Percentiles rank a stretch among this genome's conserved stretches.
phyloP scores from a whole-genome alignment of 1,140 invertebrate genomes.

The Drosophila willistoni region DNA sequence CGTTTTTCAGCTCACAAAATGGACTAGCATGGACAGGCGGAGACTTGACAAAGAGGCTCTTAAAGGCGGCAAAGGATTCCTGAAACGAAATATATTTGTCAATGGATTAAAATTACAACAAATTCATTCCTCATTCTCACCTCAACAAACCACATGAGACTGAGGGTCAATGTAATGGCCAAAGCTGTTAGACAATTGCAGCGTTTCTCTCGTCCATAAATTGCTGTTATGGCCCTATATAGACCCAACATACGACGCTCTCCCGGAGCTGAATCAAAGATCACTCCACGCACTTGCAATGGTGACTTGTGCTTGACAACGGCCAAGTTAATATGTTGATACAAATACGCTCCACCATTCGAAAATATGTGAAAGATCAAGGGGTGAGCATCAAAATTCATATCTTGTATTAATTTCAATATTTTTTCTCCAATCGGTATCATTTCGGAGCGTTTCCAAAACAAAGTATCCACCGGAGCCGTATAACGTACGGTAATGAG shows the following conservation, averaged over 20 bases:
- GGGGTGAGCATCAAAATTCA: slow-evolving; percentile 88
- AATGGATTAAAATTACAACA: too few species aligned
- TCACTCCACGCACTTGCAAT: slow-evolving; percentile 87
- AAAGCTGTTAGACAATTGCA: slow-evolving; percentile 85
- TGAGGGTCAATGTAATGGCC: slow-evolving; percentile 85
- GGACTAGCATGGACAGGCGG: slow-evolving; percentile 82
- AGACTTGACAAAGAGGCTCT: slow-evolving; percentile 71
- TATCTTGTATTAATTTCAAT: slow-evolving; percentile 87
- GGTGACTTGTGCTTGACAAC: slow-evolving; percentile 84
- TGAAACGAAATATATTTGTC: background rate
- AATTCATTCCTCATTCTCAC: slow-evolving; percentile 39
- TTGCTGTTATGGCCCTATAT: slow-evolving; percentile 86
- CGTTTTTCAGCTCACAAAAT: slow-evolving; percentile 83
- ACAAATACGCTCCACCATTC: slow-evolving; percentile 90
- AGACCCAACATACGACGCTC: slow-evolving; percentile 85
- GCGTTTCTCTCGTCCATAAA: slow-evolving; percentile 84
- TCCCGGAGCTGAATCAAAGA: slow-evolving; percentile 90
- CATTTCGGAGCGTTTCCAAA: slow-evolving; percentile 87
- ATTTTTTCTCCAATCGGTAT: slow-evolving; percentile 87
- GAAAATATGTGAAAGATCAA: slow-evolving; percentile 92
- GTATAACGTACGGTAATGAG: slow-evolving; percentile 90
- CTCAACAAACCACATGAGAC: slow-evolving; percentile 86
- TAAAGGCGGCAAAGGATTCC: slow-evolving; percentile 78
- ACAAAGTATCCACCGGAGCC: slow-evolving; percentile 87
- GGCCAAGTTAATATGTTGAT: slow-evolving; percentile 87